A percentile compares a stretch with the other conserved stretches of the same genome.
Evolutionary conservation across 2,113 vertebrate genomes (phyloP).

Genomic region (Eira barbara): DNA sequence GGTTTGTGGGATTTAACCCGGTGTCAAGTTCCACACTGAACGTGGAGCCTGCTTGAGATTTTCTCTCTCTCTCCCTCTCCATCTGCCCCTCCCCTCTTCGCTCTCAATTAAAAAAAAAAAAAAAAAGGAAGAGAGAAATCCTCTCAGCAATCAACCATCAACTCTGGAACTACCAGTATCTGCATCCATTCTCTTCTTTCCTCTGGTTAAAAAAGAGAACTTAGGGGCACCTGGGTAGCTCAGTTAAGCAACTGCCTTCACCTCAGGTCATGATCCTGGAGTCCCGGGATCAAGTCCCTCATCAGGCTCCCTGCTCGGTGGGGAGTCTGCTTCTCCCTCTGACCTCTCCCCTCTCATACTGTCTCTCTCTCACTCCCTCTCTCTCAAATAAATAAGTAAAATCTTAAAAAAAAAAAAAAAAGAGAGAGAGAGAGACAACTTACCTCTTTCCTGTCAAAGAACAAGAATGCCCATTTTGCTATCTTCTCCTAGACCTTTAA

Average conservation of each 20-base stretch:
- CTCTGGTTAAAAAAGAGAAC: not conserved
- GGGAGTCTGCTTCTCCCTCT: too few relatives aligned
- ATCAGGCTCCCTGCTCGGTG: too few relatives aligned
- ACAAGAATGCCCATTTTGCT: not conserved
- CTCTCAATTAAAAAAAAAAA: not conserved
- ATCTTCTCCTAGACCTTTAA: not conserved
- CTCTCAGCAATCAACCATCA: not conserved
- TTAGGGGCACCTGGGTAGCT: too few relatives aligned
- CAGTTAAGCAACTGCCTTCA: too few relatives aligned
- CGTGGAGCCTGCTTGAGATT: not conserved
- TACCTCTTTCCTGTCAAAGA: not conserved
- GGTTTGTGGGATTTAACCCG: not conserved
- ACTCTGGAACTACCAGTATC: not conserved
- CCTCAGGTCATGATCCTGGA: too few relatives aligned
- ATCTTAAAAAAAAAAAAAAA: too few relatives aligned
- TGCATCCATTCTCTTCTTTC: conserved; percentile 20
- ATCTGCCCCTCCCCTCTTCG: not conserved
- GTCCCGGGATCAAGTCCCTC: too few relatives aligned
- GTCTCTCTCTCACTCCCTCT: too few relatives aligned
- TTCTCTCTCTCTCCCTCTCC: not conserved
- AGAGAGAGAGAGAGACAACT: not conserved
- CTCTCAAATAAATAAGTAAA: too few relatives aligned
- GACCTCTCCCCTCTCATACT: too few relatives aligned
- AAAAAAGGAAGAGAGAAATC: not conserved
- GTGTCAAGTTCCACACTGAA: not conserved